Evolutionary conservation across 53 echinoderm and acorn worm species (phyloP), one percentile per base, ranked within the genome.

Genomic region (Crossaster papposus): DNA sequence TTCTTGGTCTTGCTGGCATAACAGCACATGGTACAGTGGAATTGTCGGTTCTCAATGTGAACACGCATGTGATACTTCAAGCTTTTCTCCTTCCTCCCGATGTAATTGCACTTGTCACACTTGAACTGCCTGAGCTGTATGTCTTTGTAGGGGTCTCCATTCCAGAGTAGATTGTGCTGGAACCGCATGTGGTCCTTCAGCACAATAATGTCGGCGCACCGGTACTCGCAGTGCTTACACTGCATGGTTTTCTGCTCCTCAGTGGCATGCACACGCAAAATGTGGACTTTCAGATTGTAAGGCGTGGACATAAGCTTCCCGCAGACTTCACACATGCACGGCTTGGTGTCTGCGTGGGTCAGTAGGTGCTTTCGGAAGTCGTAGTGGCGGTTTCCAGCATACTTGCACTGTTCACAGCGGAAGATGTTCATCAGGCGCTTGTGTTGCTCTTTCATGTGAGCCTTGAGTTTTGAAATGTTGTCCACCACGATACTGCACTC

Each of bases 1-100:
- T 97, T 97, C 88, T 97, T 97, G 80, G 97, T 95, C 90, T 95
- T 95, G 89, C 97, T 97, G 65, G 95, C 95, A 62, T 97, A 97
- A 17, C 95, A 73, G 64, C 97, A 97, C 1, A 97, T 52, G 51
- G 89, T 81, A 51, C 97, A 97, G 17, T 89, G 92, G 85, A 91
- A 95, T 79, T 94, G 97, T 22, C 97, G 86, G 78, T 97, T 91
- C 85, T 97, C 97, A 5, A 88, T 89, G 72, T 97, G 97, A 58
- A 97, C 92, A 23, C 97, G 89, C 97, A 97, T 97, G 55, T 97
- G 97, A 53, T 95, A 91, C 84, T 85, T 83, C 51, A 97, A 82
- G 91, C 97, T 97, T 14, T 90, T 91, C 85, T 95, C 95, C 88
- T 97, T 97, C 83, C 89, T 94, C 53, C 97, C 97, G 4, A 94